Percentiles rank a stretch among this genome's conserved stretches.
Evolutionary conservation across 2,888 invertebrate genomes (phyloP).

Genomic region (Aspidapion aeneum): DNA sequence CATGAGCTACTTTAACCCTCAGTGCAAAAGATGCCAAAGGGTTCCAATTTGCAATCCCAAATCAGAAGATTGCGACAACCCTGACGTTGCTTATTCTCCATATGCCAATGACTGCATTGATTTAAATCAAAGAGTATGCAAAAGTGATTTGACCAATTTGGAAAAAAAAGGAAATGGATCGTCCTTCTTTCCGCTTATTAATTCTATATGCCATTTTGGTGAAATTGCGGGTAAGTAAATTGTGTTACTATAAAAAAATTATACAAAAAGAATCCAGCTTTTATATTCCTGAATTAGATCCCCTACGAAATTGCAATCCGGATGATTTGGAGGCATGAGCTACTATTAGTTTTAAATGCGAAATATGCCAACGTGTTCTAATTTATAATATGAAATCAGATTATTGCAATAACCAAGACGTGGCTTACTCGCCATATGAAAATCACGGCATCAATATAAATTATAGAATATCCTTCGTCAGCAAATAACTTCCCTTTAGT

Average conservation of each 20-base stretch:
- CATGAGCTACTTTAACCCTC: slow-evolving; percentile 50
- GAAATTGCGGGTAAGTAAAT: slow-evolving; percentile 8
- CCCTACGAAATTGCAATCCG: too few relatives aligned
- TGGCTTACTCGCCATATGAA: too few relatives aligned
- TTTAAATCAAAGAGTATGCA: slow-evolving; percentile 40
- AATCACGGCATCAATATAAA: too few relatives aligned
- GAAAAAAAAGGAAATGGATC: slow-evolving; percentile 25
- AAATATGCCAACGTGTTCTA: too few relatives aligned
- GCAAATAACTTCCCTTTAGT: too few relatives aligned
- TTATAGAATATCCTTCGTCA: too few relatives aligned
- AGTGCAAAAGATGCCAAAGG: slow-evolving; percentile 40
- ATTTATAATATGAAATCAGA: too few relatives aligned
- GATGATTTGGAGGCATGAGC: too few relatives aligned
- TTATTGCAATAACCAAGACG: too few relatives aligned
- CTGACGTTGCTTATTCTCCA: slow-evolving; percentile 43
- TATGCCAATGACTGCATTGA: slow-evolving; percentile 46
- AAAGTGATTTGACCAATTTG: slow-evolving; percentile 36
- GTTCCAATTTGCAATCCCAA: slow-evolving; percentile 43
- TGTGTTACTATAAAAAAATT: not conserved
- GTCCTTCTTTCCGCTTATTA: slow-evolving; percentile 4
- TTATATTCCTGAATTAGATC: too few relatives aligned
- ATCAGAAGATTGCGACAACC: slow-evolving; percentile 34
- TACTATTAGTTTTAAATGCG: too few relatives aligned
- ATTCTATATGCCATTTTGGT: slow-evolving; percentile 25
- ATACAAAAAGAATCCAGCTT: too few relatives aligned